Conservation (phyloP, 1,140 invertebrate genomes). For the Melanaphis sacchari region DNA sequence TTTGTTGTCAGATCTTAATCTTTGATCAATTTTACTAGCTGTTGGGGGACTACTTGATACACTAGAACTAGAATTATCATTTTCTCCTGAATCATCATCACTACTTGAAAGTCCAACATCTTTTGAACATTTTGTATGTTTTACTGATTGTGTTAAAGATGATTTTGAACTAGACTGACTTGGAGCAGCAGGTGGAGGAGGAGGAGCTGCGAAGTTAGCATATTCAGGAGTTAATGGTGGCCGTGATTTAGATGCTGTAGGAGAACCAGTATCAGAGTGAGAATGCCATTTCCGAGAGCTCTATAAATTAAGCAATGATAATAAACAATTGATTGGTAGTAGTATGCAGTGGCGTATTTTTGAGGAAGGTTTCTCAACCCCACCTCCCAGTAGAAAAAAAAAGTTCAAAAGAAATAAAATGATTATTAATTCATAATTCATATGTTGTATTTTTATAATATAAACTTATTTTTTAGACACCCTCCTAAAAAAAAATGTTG, state of each 20-base stretch:
- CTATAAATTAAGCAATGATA: neutral
- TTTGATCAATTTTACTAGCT: slow-evolving; percentile 54
- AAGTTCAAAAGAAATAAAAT: no score
- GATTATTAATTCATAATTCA: no score
- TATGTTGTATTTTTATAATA: no score
- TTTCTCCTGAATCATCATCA: slow-evolving; percentile 58
- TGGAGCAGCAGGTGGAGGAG: slow-evolving; percentile 59
- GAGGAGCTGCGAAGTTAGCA: slow-evolving; percentile 60
- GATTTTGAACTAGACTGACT: slow-evolving; percentile 54
- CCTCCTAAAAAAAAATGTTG: no score
- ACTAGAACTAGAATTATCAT: slow-evolving; percentile 59
- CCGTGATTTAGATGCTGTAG: slow-evolving; percentile 47
- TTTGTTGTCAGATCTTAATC: slow-evolving; percentile 22
- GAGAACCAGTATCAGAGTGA: slow-evolving; percentile 53
- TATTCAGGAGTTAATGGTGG: slow-evolving; percentile 60
- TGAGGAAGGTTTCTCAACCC: no score
- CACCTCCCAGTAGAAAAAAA: no score
- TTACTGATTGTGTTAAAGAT: slow-evolving; percentile 48
- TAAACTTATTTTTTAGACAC: no score
- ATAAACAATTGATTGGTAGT: neutral
- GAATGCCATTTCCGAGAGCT: slow-evolving; percentile 56
- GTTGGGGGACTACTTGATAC: slow-evolving; percentile 60
- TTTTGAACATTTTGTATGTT: slow-evolving; percentile 41
- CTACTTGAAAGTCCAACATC: slow-evolving; percentile 61
- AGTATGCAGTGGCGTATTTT: no score